Evolutionary conservation across 2,113 vertebrate species (phyloP).

Genomic region (Chauna torquata): DNA sequence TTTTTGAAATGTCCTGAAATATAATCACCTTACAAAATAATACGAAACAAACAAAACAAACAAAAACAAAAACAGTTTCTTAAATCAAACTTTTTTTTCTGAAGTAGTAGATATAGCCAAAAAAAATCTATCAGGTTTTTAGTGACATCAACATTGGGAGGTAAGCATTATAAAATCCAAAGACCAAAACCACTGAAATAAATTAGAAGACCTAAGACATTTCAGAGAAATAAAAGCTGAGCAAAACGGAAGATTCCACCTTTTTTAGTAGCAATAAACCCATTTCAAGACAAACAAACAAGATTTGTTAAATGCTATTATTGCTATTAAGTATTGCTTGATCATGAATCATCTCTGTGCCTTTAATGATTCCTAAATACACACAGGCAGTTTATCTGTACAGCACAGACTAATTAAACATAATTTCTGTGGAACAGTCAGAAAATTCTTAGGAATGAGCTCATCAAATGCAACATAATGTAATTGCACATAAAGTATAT

Average conservation of each 20-base stretch:
- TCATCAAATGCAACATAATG: rapidly evolving
- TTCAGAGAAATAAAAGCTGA: neutral
- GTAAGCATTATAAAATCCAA: neutral
- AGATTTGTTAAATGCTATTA: conserved; percentile 79
- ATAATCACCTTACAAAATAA: neutral
- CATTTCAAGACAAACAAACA: conserved; percentile 66
- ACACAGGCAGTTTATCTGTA: neutral
- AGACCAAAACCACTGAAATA: neutral
- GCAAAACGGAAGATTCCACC: conserved; percentile 35
- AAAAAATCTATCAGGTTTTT: neutral
- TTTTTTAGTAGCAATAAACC: conserved; percentile 72
- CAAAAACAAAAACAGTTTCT: neutral
- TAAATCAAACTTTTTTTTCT: neutral
- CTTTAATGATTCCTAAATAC: conserved; percentile 79
- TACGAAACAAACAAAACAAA: neutral
- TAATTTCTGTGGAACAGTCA: neutral
- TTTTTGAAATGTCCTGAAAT: neutral
- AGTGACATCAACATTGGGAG: neutral
- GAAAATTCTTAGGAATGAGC: neutral
- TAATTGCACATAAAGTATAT: neutral
- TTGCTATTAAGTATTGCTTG: conserved; percentile 68
- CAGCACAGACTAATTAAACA: neutral
- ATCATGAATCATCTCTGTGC: conserved; percentile 74
- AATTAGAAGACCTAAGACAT: neutral
- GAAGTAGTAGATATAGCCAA: neutral